Conservation (phyloP, 2,888 invertebrate genomes). For the Noctua janthe region DNA sequence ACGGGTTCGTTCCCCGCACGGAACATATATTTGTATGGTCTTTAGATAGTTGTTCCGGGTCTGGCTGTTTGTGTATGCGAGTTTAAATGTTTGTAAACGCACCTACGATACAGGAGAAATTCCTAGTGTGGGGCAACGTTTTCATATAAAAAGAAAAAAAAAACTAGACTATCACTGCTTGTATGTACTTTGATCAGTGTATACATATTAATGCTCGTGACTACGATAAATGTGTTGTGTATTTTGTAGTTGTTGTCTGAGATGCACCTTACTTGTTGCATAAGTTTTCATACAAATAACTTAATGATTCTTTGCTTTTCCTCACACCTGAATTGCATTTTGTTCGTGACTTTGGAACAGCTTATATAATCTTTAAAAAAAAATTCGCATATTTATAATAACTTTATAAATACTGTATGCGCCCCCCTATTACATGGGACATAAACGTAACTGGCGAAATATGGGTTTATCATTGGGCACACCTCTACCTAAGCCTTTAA, state of each 20-base stretch:
- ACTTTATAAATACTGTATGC: background rate
- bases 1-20: too few species aligned
- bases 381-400: background rate
- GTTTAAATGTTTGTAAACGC: too few species aligned
- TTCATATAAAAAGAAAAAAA: too few species aligned
- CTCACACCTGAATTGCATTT: conserved; percentile 7
- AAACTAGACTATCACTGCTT: too few species aligned
- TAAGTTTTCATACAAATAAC: background rate
- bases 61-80: too few species aligned
- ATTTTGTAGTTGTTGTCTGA: background rate
- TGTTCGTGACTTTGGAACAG: conserved; percentile 6
- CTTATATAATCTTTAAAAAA: background rate
- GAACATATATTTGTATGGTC: too few species aligned
- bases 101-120: too few species aligned
- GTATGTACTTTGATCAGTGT: too few species aligned
- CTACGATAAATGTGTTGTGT: conserved; percentile 6
- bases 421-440: background rate
- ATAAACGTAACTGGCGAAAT: background rate
- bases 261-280: background rate
- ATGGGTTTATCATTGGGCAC: background rate
- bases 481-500: background rate
- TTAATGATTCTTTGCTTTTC: background rate
- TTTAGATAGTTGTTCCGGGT: too few species aligned
- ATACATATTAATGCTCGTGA: background rate
- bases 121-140: too few species aligned